A percentile compares a stretch with the other conserved stretches of the same genome.
phyloP scores from a whole-genome alignment of 1,140 invertebrate genomes.

The Pseudomyrmex flavicornis region DNA sequence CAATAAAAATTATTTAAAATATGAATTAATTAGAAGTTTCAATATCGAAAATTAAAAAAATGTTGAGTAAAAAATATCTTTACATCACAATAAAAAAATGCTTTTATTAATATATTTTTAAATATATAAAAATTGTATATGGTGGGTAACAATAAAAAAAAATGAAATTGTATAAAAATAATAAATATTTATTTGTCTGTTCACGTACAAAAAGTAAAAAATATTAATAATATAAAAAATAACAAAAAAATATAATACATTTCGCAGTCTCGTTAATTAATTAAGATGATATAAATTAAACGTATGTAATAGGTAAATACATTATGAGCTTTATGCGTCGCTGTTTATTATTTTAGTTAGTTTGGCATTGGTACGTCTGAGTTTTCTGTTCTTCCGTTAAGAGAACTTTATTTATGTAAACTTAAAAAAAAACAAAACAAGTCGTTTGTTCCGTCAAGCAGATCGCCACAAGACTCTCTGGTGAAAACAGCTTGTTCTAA shows the following conservation, averaged over 20 bases:
- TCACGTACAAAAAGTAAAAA: slow-evolving; percentile 69
- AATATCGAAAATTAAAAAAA: too few relatives aligned
- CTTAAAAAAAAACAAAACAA: slow-evolving; percentile 10
- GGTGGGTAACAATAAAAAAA: neutral
- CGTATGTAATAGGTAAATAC: slow-evolving; percentile 34
- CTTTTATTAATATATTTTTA: neutral
- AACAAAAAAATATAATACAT: slow-evolving; percentile 74
- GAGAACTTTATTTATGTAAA: neutral
- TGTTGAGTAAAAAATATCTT: too few relatives aligned
- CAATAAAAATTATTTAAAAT: too few relatives aligned
- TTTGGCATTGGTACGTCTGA: neutral
- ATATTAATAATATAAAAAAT: neutral
- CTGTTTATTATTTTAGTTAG: neutral
- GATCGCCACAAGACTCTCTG: slow-evolving; percentile 48
- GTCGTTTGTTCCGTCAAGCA: slow-evolving; percentile 41
- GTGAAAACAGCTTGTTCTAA: neutral
- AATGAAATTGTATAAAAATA: slow-evolving; percentile 69
- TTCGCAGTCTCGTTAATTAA: slow-evolving; percentile 62
- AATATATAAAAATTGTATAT: too few relatives aligned
- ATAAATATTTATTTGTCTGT: slow-evolving; percentile 82
- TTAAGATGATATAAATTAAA: slow-evolving; percentile 70
- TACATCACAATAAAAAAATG: too few relatives aligned
- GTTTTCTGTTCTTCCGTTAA: slow-evolving; percentile 23
- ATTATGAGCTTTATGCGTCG: neutral
- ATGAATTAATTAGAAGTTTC: too few relatives aligned